Conservation (phyloP, 2,888 invertebrate species). For the Leucophenga montana region DNA sequence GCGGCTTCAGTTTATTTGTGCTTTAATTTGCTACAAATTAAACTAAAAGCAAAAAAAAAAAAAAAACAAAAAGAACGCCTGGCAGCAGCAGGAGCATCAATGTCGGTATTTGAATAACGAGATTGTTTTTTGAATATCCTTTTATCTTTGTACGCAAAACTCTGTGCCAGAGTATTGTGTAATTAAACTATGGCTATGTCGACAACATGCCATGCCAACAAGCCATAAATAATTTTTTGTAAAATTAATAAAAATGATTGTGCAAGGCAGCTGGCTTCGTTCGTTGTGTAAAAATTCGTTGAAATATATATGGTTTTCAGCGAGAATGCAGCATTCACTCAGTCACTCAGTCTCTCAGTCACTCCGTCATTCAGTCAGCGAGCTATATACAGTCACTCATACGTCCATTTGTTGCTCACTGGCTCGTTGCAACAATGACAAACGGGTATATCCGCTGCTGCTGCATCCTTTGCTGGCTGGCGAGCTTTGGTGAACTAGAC, state of each 20-base stretch:
- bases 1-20: neutral
- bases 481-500: neutral
- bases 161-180: too few species aligned
- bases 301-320: conserved; percentile 3
- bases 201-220: neutral
- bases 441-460: conserved; percentile 1
- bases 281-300: conserved; percentile 34
- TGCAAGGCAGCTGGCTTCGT: conserved; percentile 42
- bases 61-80: too few species aligned
- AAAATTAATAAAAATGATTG: conserved; percentile 65
- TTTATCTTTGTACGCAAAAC: too few species aligned
- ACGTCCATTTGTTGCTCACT: neutral
- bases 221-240: conserved; percentile 42
- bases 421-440: conserved; percentile 15
- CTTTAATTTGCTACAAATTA: conserved; percentile 1
- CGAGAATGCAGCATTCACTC: conserved; percentile 44
- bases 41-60: too few species aligned
- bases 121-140: too few species aligned
- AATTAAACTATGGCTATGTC: too few species aligned
- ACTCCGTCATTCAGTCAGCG: neutral
- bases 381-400: neutral
- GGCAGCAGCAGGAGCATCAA: too few species aligned
- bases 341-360: conserved; percentile 17
- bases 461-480: neutral
- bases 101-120: too few species aligned